Percentiles rank a stretch among this genome's conserved stretches.
phyloP scores from a whole-genome alignment of 2,888 invertebrate species.

The Cosmorhoe ocellata region DNA sequence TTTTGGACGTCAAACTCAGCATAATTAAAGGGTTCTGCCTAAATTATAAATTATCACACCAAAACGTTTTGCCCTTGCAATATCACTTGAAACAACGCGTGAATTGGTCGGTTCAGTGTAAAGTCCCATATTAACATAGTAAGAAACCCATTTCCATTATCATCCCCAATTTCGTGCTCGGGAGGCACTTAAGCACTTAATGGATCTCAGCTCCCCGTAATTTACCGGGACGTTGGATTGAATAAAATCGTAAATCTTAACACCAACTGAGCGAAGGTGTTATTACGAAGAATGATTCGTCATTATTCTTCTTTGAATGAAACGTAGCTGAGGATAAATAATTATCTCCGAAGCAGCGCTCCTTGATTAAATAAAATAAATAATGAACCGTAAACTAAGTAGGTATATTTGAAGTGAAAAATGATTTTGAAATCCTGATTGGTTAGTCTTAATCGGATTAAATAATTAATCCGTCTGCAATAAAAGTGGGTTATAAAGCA shows the following conservation, averaged over 20 bases:
- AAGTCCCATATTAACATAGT: conserved; percentile 77
- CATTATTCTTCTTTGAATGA: conserved; percentile 55
- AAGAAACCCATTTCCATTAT: conserved; percentile 78
- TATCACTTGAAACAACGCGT: conserved; percentile 63
- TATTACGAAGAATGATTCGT: conserved; percentile 71
- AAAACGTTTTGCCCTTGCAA: conserved; percentile 47
- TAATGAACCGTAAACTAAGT: conserved; percentile 15
- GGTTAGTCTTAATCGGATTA: conserved; percentile 12
- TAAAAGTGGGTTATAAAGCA: conserved; percentile 41
- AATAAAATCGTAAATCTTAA: conserved; percentile 80
- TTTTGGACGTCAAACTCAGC: conserved; percentile 1
- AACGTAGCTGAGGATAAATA: conserved; percentile 50
- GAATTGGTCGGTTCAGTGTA: conserved; percentile 62
- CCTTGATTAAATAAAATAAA: conserved; percentile 22
- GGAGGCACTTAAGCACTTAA: conserved; percentile 81
- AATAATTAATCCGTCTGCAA: conserved; percentile 32
- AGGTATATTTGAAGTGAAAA: conserved; percentile 13
- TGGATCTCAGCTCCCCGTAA: conserved; percentile 78
- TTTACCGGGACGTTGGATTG: conserved; percentile 77
- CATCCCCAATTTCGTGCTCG: conserved; percentile 80
- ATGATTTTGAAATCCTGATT: conserved; percentile 13
- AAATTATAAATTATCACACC: conserved; percentile 48
- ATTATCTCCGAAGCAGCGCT: conserved; percentile 26
- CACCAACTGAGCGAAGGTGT: conserved; percentile 66
- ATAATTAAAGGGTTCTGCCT: conserved; percentile 44